Evolutionary conservation across 2,113 vertebrate species (phyloP), one percentile per base, ranked within the genome.

Genomic region (Terrapene triunguis): DNA sequence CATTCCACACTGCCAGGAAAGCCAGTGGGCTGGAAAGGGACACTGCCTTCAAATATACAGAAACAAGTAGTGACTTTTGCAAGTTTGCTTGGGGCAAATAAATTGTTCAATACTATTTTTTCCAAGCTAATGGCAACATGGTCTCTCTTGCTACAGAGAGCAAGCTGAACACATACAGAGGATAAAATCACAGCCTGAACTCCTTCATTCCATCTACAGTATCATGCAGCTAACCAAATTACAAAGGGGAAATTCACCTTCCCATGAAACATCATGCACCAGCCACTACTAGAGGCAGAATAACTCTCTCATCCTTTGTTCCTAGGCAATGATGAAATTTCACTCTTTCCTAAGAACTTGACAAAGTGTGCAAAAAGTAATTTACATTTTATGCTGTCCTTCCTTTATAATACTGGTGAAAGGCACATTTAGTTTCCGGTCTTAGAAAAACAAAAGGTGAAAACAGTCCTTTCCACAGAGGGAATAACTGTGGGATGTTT

Each of bases 231-330:
- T 51, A 2, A 2, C 4, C 69, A 74, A 74, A 42, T 74, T 42
- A 74, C 69, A 42, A 74, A 42, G 42, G 16, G 1, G 78, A 69
- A 42, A 55, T 0, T 8, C 10, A 29, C 35, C 54, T 51, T 72
- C 55, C 50, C 65, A 25, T 69, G 69, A 79, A 93, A 8, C 11
- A 7, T 4, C 44, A 32, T 17, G 57, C 42, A 84, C 5, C 1
- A 0, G 50, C 42, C 29, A 32, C 57, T 6, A 24, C 50, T 50
- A 53, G 0, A 0, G 44, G 16, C 55, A 4, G 21, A 89, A 54
- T 8, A 3, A 78, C 62, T 65, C 6, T 78, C 24, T 22, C 8
- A 50, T 48, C 8, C 50, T 44, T 21, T 80, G 38, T 72, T 79
- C 27, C 16, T 22, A 65, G 19, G 4, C 24, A 51, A 44, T 44